Evolutionary conservation across 2,797 vertebrate species (phyloP).

Genomic region (Smutsia gigantea): DNA sequence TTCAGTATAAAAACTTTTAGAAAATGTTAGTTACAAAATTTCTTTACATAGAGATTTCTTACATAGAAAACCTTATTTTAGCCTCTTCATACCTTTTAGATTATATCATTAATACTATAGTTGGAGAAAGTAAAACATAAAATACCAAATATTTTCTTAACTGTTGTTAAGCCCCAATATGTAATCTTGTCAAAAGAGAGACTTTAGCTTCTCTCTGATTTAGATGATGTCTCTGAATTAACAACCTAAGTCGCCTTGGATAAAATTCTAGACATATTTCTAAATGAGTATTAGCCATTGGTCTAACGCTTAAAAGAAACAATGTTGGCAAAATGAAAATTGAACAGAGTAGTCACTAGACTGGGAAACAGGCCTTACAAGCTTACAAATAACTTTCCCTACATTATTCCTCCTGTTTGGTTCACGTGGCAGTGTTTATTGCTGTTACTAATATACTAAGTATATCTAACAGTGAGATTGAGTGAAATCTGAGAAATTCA

Average conservation of each 20-base stretch:
- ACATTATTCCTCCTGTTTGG: not conserved
- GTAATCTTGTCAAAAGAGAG: conserved; percentile 29
- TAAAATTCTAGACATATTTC: conserved; percentile 17
- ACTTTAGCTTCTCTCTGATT: not conserved
- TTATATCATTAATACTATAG: not conserved
- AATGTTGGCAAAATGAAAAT: not conserved
- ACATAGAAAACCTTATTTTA: not conserved
- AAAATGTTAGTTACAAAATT: not conserved
- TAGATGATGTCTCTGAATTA: not conserved
- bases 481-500: conserved; percentile 7
- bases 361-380: not conserved
- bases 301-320: not conserved
- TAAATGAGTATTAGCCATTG: not conserved
- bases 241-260: not conserved
- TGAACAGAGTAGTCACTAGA: not conserved
- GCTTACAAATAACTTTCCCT: not conserved
- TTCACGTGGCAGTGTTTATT: not conserved
- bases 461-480: not conserved
- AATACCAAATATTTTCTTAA: conserved; percentile 4
- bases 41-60: not conserved
- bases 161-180: not conserved
- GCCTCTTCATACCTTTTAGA: not conserved
- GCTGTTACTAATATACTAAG: not conserved
- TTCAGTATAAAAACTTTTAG: conserved; percentile 7
- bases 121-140: conserved; percentile 12